Evolutionary conservation across 2,888 invertebrate genomes (phyloP), one percentile per base, ranked within the genome.

Genomic region (Volucella inflata): DNA sequence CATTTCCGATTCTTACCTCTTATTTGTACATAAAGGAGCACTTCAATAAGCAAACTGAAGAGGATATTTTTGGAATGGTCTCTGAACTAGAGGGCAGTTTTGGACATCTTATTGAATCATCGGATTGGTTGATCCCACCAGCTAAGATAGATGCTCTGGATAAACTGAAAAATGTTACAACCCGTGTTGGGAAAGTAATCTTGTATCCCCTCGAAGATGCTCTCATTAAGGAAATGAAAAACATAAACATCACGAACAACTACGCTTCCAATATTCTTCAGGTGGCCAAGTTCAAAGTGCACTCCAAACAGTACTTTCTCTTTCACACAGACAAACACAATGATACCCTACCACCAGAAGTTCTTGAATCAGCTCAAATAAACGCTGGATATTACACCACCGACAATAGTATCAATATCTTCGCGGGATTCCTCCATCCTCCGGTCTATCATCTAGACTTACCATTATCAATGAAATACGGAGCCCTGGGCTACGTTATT

Each of bases 331-430:
- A 89, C 10, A 57, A 87, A 1, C 38, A 88, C 4, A 51, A 87
- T 0, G 76, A 87, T 11, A 84, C 78, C 0, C 84, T 89, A 1
- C 92, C 92, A 0, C 17, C 89, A 55, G 89, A 89, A 1, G 74
- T 91, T 11, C 16, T 91, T 6, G 30, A 88, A 50, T 89, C 88
- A 0, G 89, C 90, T 68, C 90, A 91, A 68, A 90, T 90, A 1
- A 91, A 91, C 72, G 88, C 91, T 0, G 91, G 90, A 75, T 92
- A 91, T 59, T 90, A 90, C 50, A 89, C 89, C 2, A 2, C 90
- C 1, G 91, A 91, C 38, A 91, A 91, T 71, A 90, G 90, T 4
- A 91, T 91, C 2, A 90, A 90, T 77, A 89, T 91, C 0, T 89
- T 90, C 90, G 91, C 91, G 0, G 92, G 91, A 1, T 85, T 89